Conservation (phyloP, 2,113 vertebrate species). For the Pseudopipra pipra region DNA sequence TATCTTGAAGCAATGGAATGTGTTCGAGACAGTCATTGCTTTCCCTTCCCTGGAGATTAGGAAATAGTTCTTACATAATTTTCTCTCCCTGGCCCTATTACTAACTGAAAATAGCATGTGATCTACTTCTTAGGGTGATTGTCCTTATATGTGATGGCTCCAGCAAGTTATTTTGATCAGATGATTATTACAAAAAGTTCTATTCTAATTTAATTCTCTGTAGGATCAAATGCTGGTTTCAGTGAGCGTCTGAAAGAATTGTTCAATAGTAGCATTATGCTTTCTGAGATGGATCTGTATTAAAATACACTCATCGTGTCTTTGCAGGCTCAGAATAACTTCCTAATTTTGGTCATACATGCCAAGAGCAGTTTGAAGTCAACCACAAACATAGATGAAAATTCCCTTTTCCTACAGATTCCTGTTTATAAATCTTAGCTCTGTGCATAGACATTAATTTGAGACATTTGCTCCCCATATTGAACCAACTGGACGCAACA, state of each 20-base stretch:
- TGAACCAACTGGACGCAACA: background rate
- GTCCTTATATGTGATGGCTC: background rate
- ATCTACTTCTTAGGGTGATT: background rate
- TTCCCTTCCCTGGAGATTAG: background rate
- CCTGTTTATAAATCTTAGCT: background rate
- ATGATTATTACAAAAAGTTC: conserved; percentile 18
- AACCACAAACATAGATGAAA: background rate
- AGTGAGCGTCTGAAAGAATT: background rate
- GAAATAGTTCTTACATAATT: conserved; percentile 17
- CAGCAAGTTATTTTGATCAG: conserved; percentile 38
- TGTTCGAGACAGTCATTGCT: background rate
- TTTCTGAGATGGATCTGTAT: background rate
- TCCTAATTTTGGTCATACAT: conserved; percentile 21
- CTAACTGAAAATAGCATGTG: conserved; percentile 13
- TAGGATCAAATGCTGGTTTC: conserved; percentile 12
- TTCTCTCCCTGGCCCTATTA: background rate
- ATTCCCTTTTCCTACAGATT: background rate
- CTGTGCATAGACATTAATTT: background rate
- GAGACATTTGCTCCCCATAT: background rate
- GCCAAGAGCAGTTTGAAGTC: background rate
- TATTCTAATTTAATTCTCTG: conserved; percentile 16
- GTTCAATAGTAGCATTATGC: background rate
- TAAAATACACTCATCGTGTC: background rate
- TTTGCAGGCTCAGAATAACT: conserved; percentile 16
- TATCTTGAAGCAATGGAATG: background rate